phyloP scores from a whole-genome alignment of 1,140 invertebrate species.

The Diuraphis noxia region DNA sequence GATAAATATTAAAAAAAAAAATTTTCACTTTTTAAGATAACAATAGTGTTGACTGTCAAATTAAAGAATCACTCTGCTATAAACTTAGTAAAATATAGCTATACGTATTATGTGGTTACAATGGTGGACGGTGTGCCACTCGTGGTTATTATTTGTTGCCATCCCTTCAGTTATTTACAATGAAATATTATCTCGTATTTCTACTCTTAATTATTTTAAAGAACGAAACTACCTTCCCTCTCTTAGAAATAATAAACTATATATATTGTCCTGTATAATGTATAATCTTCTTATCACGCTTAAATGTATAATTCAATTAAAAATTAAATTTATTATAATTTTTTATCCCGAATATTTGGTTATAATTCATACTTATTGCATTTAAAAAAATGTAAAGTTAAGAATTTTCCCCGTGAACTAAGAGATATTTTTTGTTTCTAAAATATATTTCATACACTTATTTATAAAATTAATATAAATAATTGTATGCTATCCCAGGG shows the following conservation, averaged over 20 bases:
- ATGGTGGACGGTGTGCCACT: background rate
- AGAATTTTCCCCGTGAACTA: background rate
- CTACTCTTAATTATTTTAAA: conserved; percentile 6
- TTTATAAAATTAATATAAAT: background rate
- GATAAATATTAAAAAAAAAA: background rate
- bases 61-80: background rate
- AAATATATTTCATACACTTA: background rate
- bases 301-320: conserved; percentile 7
- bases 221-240: background rate
- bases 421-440: background rate
- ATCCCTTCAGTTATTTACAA: background rate
- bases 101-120: background rate
- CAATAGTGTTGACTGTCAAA: background rate
- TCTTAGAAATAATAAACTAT: background rate
- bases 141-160: background rate
- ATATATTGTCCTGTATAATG: background rate
- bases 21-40: background rate
- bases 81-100: background rate
- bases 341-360: background rate
- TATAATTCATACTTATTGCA: background rate
- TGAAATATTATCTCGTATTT: background rate
- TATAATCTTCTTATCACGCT: background rate
- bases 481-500: background rate
- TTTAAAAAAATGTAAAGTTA: background rate
- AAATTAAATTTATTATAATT: background rate